Percentiles rank a stretch among this genome's conserved stretches.
phyloP scores from a whole-genome alignment of 2,888 invertebrate genomes.

The Clitarchus hookeri region DNA sequence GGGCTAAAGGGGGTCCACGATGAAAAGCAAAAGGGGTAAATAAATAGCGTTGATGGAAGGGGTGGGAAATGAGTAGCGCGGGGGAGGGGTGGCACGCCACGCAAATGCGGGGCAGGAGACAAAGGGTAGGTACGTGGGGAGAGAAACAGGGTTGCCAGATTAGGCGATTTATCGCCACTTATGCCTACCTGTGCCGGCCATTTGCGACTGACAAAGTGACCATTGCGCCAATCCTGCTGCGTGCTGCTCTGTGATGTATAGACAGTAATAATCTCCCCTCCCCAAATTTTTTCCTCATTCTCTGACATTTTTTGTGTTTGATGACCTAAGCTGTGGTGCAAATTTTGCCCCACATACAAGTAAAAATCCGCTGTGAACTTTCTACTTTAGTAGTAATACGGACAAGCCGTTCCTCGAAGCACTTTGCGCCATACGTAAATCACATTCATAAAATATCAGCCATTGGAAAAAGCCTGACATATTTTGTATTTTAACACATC shows the following conservation, averaged over 20 bases:
- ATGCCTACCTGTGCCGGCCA: not conserved
- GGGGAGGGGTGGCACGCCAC: not conserved
- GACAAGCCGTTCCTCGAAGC: too few relatives aligned
- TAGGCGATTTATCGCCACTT: not conserved
- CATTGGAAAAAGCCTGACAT: too few relatives aligned
- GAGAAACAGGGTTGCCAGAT: not conserved
- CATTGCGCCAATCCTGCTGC: not conserved
- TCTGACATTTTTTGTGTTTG: not conserved
- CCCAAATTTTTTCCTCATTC: not conserved
- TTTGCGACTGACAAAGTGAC: not conserved
- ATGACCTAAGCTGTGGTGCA: not conserved
- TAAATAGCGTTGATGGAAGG: not conserved
- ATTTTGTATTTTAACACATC: too few relatives aligned
- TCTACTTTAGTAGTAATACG: too few relatives aligned
- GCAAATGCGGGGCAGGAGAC: not conserved
- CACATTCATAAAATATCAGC: too few relatives aligned
- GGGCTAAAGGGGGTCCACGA: not conserved
- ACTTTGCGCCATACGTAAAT: too few relatives aligned
- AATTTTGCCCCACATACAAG: too few relatives aligned
- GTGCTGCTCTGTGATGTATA: too few relatives aligned
- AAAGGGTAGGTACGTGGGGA: not conserved
- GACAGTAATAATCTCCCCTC: not conserved
- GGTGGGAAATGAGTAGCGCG: not conserved
- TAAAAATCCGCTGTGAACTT: too few relatives aligned
- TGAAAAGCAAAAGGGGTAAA: conserved; percentile 10